phyloP scores from a whole-genome alignment of 1,140 invertebrate genomes.

The Proctacanthus coquilletti region DNA sequence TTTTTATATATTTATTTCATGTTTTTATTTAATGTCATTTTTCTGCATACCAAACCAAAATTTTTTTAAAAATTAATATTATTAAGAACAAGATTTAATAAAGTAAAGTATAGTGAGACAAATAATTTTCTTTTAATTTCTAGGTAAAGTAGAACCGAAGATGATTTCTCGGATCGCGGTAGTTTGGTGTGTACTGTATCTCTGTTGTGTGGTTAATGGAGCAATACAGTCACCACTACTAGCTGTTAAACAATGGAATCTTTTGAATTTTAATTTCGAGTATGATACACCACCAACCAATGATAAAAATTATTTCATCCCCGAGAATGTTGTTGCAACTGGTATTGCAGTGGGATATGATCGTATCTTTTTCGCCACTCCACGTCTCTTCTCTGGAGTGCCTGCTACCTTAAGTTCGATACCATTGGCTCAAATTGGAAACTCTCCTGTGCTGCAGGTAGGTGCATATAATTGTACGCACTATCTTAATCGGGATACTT shows the following conservation, averaged over 20 bases:
- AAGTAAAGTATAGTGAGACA: too few species aligned
- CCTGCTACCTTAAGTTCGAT: slow-evolving; percentile 54
- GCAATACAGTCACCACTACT: slow-evolving; percentile 41
- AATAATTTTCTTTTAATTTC: too few species aligned
- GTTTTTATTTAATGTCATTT: too few species aligned
- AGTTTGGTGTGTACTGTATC: too few species aligned
- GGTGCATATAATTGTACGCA: not conserved
- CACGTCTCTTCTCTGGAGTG: slow-evolving; percentile 51
- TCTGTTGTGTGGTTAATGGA: too few species aligned
- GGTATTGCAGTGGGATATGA: slow-evolving; percentile 54
- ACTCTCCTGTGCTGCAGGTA: slow-evolving; percentile 46
- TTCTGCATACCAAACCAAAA: too few species aligned
- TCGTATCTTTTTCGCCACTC: slow-evolving; percentile 53
- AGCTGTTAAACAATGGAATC: slow-evolving; percentile 55
- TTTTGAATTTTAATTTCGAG: slow-evolving; percentile 50
- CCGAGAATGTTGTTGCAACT: slow-evolving; percentile 55
- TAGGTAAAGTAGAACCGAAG: too few species aligned
- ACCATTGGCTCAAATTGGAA: slow-evolving; percentile 41
- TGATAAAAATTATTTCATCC: slow-evolving; percentile 39
- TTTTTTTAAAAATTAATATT: too few species aligned
- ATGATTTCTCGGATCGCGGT: too few species aligned
- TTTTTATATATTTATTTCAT: too few species aligned
- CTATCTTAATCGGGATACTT: not conserved
- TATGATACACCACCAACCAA: slow-evolving; percentile 34
- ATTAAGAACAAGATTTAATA: too few species aligned